These are phyloP conservation scores for human DNA, from an alignment of 2,113 vertebrate genomes.

Conservation along the genomic window DNA sequence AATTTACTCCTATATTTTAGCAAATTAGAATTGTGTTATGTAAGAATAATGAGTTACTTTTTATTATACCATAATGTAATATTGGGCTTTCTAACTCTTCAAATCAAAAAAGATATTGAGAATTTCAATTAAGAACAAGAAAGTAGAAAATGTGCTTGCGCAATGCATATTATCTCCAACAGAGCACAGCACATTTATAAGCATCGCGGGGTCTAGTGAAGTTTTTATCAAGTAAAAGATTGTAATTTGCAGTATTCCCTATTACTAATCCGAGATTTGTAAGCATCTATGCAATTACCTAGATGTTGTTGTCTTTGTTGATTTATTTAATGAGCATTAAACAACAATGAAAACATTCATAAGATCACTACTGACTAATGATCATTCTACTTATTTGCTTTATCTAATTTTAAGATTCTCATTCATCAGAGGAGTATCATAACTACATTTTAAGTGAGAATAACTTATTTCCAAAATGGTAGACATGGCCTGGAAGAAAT, in stretches of 20 bases:
- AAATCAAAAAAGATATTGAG: neutral
- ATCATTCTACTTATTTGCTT: neutral
- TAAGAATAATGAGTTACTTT: neutral
- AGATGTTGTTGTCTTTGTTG: neutral
- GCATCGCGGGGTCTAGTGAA: neutral
- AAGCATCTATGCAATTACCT: neutral
- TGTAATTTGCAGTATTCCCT: neutral
- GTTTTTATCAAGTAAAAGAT: neutral
- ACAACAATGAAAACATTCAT: neutral
- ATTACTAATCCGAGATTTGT: neutral
- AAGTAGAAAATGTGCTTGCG: neutral
- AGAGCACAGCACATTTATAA: neutral
- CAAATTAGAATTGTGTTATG: neutral
- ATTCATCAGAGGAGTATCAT: neutral
- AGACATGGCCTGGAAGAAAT: neutral
- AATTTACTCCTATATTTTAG: neutral
- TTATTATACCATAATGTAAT: neutral
- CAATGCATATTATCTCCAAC: neutral
- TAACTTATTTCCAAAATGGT: neutral
- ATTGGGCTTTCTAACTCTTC: neutral
- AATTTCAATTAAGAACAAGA: slow-evolving; percentile 1
- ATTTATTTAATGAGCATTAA: neutral
- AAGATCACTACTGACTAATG: neutral
- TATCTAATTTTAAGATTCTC: neutral
- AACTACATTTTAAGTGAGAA: neutral